Evolutionary conservation across 2,113 vertebrate species (phyloP).

Genomic region (Rhizomys pruinosus): DNA sequence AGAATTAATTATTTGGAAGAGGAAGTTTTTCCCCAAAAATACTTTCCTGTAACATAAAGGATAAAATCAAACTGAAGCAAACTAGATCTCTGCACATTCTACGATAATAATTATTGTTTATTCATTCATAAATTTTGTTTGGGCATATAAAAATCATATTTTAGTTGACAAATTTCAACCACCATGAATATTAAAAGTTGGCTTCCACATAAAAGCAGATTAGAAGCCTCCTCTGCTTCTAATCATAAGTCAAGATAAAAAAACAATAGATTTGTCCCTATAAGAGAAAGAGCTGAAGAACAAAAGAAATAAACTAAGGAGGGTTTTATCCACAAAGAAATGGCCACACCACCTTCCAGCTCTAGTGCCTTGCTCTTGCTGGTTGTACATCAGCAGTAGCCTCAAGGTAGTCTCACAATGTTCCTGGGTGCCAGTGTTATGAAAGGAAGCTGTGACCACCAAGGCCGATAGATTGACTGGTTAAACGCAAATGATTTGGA

Average conservation of each 20-base stretch:
- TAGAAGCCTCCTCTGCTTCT: background rate
- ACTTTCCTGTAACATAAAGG: background rate
- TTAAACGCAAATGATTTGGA: background rate
- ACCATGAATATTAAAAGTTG: conserved; percentile 14
- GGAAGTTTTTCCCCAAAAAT: background rate
- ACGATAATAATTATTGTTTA: background rate
- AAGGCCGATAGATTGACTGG: background rate
- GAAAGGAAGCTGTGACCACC: background rate
- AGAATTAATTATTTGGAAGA: background rate
- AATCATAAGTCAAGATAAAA: background rate
- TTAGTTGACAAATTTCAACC: background rate
- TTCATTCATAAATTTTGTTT: background rate
- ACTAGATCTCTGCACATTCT: background rate
- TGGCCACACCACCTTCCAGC: too few species aligned
- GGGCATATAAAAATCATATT: background rate
- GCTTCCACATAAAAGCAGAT: background rate
- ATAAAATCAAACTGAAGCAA: background rate
- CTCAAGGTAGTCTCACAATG: too few species aligned
- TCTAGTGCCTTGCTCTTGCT: background rate
- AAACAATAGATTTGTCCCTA: background rate
- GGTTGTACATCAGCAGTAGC: background rate
- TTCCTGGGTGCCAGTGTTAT: background rate
- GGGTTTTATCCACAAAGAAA: background rate
- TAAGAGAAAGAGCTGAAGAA: background rate
- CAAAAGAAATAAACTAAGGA: too few species aligned